Percentiles rank a stretch among this genome's conserved stretches.
Evolutionary conservation across 2,797 vertebrate genomes (phyloP).

Genomic region (Myotis pilosus): DNA sequence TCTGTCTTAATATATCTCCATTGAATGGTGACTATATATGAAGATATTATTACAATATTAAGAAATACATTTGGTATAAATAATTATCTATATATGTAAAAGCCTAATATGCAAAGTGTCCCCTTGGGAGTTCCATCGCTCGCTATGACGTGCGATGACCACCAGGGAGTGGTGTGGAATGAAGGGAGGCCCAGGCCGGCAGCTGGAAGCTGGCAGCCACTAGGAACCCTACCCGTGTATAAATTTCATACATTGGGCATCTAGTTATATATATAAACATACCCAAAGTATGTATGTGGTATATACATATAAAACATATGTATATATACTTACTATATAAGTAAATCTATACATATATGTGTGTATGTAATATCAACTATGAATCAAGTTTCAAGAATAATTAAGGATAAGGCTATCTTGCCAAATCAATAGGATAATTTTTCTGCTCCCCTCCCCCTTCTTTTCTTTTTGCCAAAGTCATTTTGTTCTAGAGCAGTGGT

Average conservation of each 20-base stretch:
- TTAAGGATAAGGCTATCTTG: neutral
- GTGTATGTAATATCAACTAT: neutral
- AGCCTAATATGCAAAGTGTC: too few species aligned
- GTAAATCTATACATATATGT: neutral
- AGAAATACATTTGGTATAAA: neutral
- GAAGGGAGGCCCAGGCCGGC: too few species aligned
- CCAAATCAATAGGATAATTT: constrained; percentile 27
- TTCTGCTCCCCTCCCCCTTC: constrained; percentile 40
- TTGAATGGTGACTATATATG: too few species aligned
- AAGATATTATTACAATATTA: neutral
- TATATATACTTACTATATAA: neutral
- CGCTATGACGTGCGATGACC: too few species aligned
- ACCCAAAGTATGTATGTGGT: neutral
- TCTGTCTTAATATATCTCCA: neutral
- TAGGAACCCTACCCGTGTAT: too few species aligned
- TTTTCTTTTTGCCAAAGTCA: constrained; percentile 54
- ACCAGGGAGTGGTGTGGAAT: too few species aligned
- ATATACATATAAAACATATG: neutral
- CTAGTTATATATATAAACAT: neutral
- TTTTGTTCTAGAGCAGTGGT: neutral
- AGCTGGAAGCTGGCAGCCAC: too few species aligned
- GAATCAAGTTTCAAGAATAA: constrained; percentile 55
- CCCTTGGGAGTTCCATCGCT: too few species aligned
- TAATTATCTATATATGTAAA: neutral
- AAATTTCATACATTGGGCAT: too few species aligned